Evolutionary conservation across 2,888 invertebrate species (phyloP).

Genomic region (Zelleria hepariella): DNA sequence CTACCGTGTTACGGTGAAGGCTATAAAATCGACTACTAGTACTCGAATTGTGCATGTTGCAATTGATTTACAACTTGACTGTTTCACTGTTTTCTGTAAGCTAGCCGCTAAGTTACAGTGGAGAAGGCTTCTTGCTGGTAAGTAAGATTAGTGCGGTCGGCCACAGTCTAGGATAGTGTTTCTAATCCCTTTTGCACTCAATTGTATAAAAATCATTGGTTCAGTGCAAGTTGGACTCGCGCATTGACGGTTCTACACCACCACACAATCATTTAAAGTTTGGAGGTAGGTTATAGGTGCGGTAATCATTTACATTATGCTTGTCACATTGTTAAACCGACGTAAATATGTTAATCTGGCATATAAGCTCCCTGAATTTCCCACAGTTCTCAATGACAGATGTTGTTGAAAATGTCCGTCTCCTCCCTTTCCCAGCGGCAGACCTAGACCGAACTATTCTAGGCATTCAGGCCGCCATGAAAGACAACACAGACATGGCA

Average conservation of each 20-base stretch:
- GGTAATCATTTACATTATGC: no score
- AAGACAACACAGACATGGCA: slow-evolving; percentile 3
- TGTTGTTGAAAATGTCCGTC: background rate
- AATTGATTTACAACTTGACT: slow-evolving; percentile 19
- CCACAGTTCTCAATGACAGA: no score
- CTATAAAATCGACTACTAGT: slow-evolving; percentile 16
- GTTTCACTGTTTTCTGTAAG: background rate
- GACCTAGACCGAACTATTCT: slow-evolving; percentile 17
- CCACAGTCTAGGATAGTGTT: no score
- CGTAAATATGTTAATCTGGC: no score
- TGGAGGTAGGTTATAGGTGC: no score
- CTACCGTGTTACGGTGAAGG: background rate
- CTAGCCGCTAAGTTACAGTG: background rate
- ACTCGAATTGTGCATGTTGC: slow-evolving; percentile 7
- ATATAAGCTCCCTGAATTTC: no score
- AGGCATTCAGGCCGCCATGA: slow-evolving; percentile 25
- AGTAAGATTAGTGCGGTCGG: background rate
- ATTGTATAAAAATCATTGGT: no score
- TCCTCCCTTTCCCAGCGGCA: slow-evolving; percentile 12
- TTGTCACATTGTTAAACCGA: no score
- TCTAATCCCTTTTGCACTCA: no score
- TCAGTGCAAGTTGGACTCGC: no score
- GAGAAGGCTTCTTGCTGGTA: background rate
- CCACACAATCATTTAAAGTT: no score
- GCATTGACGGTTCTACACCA: no score